Evolutionary conservation across 2,888 invertebrate species (phyloP), one percentile per base, ranked within the genome.

Genomic region (Seladonia tumulorum): DNA sequence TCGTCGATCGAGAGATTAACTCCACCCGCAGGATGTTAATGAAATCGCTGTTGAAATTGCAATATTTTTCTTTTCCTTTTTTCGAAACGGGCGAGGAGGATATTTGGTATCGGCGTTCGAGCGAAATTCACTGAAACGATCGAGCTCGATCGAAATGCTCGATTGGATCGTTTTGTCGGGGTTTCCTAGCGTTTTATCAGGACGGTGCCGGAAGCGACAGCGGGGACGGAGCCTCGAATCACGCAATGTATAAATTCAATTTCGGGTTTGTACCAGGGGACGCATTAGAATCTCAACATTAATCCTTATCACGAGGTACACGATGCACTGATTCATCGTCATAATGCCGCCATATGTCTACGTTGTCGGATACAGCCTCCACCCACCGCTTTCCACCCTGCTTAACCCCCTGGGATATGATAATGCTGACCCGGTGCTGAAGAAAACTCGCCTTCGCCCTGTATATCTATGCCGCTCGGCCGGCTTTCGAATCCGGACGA

Each of bases 301-400:
- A 87, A 87, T 87, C 87, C 87, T 81, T 81, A 87, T 87, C 87
- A 87, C 79, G 76, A 77, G 81, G 70, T 83, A 80, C 83, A 86
- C 79, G 81, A 76, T 87, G 83, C 81, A 83, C 87, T 86, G 87
- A 87, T 90, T 88, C 89, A 88, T 90, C 90, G 90, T 84, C 82
- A 86, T 88, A 88, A 89, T 89, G 82, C 80, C 81, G 81, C 80
- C 79, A 88, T 89, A 90, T 73, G 89, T 90, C 86, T 86, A 75
- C 63, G 88, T 60, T 81, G 86, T 81, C 88, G 86, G 86, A 82
- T 84, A 83, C 86, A 88, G 82, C 79, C 76, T 80, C 79, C 82
- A 45, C 81, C 35, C 68, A 22, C 76, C 70, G 78, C 79, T 87
- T 81, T 81, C 87, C 87, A 83, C 49, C 79, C 81, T 87, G 87